These are phyloP conservation scores for Elgaria multicarinata DNA, from an alignment of 2,113 vertebrate genomes.

Conservation along the genomic window DNA sequence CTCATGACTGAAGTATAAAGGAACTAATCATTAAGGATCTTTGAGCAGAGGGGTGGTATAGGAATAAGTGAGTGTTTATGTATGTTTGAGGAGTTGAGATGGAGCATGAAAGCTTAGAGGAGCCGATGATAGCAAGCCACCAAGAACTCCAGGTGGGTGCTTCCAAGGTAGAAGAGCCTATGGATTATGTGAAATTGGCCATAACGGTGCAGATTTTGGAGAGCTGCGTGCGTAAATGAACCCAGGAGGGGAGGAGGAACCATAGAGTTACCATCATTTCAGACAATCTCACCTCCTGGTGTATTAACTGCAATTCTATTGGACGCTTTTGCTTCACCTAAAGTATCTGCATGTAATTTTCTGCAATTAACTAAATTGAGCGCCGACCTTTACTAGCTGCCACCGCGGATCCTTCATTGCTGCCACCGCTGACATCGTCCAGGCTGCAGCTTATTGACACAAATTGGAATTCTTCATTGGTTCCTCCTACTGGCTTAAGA, in stretches of 20 bases:
- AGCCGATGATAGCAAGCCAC: neutral
- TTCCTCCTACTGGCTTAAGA: neutral
- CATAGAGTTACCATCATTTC: neutral
- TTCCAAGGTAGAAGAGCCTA: neutral
- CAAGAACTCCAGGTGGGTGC: neutral
- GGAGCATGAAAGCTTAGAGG: too few relatives aligned
- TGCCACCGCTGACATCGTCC: neutral
- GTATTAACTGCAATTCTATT: neutral
- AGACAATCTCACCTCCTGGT: neutral
- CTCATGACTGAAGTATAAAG: neutral
- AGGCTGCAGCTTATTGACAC: neutral
- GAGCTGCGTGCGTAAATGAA: neutral
- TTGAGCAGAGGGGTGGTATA: neutral
- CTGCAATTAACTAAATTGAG: neutral
- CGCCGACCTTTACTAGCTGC: too few relatives aligned
- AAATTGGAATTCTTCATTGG: neutral
- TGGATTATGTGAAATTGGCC: neutral
- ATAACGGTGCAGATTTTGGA: neutral
- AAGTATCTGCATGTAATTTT: neutral
- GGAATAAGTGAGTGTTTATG: neutral
- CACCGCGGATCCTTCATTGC: neutral
- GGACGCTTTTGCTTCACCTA: neutral
- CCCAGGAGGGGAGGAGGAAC: neutral
- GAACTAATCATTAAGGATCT: neutral
- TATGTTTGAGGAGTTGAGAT: neutral